These are phyloP conservation scores for Elgaria multicarinata DNA, from an alignment of 2,113 vertebrate species.

Conservation along the genomic window DNA sequence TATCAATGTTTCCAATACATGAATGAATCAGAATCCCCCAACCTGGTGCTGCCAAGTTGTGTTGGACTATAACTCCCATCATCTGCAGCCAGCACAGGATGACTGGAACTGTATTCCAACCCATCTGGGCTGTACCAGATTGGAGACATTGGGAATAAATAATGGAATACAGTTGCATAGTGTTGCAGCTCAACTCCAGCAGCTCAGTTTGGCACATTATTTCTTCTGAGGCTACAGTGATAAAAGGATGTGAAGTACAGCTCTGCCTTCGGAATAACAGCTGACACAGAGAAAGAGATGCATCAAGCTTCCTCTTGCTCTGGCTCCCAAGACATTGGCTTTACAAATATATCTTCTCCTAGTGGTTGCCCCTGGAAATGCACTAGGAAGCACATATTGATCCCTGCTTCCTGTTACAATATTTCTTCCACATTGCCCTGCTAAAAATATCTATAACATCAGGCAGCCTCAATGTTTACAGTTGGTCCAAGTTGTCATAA, in stretches of 20 bases:
- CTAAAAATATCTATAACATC: background rate
- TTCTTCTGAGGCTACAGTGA: background rate
- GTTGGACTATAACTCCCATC: no score
- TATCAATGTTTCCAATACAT: background rate
- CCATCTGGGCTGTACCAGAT: no score
- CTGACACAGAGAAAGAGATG: background rate
- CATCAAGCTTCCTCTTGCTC: background rate
- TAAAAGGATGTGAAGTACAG: background rate
- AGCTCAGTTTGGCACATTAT: background rate
- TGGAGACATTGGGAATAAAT: no score
- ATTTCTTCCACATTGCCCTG: background rate
- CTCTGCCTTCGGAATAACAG: background rate
- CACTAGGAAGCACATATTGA: background rate
- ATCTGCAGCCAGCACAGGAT: no score
- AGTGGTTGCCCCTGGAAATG: background rate
- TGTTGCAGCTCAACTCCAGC: background rate
- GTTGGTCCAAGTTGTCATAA: constrained; percentile 24
- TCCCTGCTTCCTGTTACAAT: background rate
- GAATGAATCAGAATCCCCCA: background rate
- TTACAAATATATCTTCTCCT: background rate
- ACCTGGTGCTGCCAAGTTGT: no score
- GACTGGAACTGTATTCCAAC: no score
- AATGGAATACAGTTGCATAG: background rate
- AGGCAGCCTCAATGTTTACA: constrained; percentile 27
- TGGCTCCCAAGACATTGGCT: background rate